A percentile compares a stretch with the other conserved stretches of the same genome.
phyloP scores from a whole-genome alignment of 2,888 invertebrate genomes.

The Papilio elwesi region DNA sequence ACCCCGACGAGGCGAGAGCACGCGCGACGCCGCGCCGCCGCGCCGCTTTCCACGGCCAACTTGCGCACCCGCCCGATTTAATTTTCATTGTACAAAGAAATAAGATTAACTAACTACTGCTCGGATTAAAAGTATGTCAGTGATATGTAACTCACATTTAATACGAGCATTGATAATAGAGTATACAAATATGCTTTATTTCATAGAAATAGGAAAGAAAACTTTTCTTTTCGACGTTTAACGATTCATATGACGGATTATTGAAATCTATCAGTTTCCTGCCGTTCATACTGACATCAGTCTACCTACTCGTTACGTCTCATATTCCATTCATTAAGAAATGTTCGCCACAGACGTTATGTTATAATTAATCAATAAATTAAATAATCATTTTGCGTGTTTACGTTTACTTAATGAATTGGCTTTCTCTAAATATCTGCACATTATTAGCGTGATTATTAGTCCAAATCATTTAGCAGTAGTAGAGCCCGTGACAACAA shows the following conservation, averaged over 20 bases:
- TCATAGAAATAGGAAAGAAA: too few species aligned
- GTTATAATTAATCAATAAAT: neutral
- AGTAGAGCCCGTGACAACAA: too few species aligned
- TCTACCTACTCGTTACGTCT: too few species aligned
- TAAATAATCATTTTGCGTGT: neutral
- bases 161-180: too few species aligned
- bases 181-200: too few species aligned
- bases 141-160: neutral
- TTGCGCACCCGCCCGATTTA: constrained; percentile 39
- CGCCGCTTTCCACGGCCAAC: constrained; percentile 43
- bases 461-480: too few species aligned
- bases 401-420: neutral
- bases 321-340: too few species aligned
- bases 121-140: neutral
- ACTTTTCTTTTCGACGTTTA: too few species aligned
- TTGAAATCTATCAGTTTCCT: too few species aligned
- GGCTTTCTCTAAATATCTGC: constrained; percentile 12
- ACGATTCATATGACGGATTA: too few species aligned
- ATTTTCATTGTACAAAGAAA: constrained; percentile 24
- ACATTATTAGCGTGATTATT: neutral
- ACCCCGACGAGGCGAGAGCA: constrained; percentile 24
- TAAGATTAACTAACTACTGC: constrained; percentile 12
- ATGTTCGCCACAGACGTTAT: neutral
- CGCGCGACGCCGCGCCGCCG: constrained; percentile 29
- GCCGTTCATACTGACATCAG: too few species aligned